phyloP scores from a whole-genome alignment of 37 sponge, comb jelly and placozoan genomes.

The Spongilla lacustris region DNA sequence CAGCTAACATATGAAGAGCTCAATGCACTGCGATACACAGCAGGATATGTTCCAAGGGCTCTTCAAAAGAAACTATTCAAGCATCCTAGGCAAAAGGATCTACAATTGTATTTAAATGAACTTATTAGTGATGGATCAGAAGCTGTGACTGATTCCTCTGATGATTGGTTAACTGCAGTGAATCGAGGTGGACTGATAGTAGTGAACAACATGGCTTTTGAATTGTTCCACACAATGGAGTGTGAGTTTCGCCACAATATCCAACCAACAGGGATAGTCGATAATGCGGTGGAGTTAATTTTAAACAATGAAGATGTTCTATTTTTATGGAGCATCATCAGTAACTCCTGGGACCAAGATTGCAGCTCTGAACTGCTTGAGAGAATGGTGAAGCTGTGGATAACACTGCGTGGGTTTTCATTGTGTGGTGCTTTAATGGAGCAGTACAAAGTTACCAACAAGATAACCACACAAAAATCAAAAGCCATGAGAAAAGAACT shows the following conservation, averaged over 20 bases:
- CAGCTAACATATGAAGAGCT: constrained; percentile 7
- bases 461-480: constrained; percentile 27
- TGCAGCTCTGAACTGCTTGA: background rate
- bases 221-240: constrained; percentile 24
- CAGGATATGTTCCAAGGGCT: constrained; percentile 29
- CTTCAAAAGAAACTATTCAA: constrained; percentile 5
- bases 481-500: constrained; percentile 9
- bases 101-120: constrained; percentile 16
- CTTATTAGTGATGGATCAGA: constrained; percentile 13
- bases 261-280: background rate
- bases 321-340: constrained; percentile 10
- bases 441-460: constrained; percentile 16
- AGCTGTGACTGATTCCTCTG: background rate
- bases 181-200: constrained; percentile 23
- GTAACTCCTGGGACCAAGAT: constrained; percentile 16
- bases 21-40: constrained; percentile 31
- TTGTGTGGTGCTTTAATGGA: constrained; percentile 20
- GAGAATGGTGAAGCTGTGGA: constrained; percentile 13
- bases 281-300: background rate
- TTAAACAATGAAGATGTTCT: constrained; percentile 16
- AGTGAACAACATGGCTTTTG: constrained; percentile 19
- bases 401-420: constrained; percentile 24
- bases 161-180: constrained; percentile 22
- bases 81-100: constrained; percentile 14
- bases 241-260: constrained; percentile 1